A percentile compares a stretch with the other conserved stretches of the same genome.
These are phyloP conservation scores for Phrixothrix hirtus DNA, from an alignment of 2,888 invertebrate species.

Conservation along the genomic window DNA sequence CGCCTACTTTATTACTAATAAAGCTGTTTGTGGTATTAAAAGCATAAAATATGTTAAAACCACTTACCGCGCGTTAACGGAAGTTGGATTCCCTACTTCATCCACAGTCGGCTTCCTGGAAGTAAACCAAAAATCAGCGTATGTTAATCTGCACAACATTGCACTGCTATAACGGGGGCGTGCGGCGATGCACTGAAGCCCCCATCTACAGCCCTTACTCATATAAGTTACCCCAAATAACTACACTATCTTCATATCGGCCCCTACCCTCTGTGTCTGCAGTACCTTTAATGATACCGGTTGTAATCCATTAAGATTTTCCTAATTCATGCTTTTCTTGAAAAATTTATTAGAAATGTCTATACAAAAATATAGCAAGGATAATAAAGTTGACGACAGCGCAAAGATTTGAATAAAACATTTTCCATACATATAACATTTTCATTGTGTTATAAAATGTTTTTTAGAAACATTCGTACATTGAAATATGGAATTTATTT, in stretches of 20 bases:
- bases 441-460: no score
- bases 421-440: no score
- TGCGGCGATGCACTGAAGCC: constrained; percentile 34
- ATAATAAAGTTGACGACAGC: neutral
- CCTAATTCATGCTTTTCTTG: neutral
- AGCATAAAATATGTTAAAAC: constrained; percentile 4
- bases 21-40: constrained; percentile 4
- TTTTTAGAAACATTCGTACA: no score
- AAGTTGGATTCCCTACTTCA: constrained; percentile 81
- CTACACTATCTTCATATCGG: constrained; percentile 49
- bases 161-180: constrained; percentile 24
- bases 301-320: neutral
- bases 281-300: constrained; percentile 10
- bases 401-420: no score
- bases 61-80: constrained; percentile 87
- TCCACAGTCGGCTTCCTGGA: constrained; percentile 85
- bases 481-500: no score
- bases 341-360: no score
- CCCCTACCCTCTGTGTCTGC: constrained; percentile 38
- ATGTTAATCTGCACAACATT: constrained; percentile 47
- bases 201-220: constrained; percentile 45
- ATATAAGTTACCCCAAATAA: constrained; percentile 51
- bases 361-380: no score
- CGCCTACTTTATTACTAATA: no score
- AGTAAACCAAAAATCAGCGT: constrained; percentile 59